phyloP scores from a whole-genome alignment of 2,888 invertebrate species.

The Byasa hedistus region DNA sequence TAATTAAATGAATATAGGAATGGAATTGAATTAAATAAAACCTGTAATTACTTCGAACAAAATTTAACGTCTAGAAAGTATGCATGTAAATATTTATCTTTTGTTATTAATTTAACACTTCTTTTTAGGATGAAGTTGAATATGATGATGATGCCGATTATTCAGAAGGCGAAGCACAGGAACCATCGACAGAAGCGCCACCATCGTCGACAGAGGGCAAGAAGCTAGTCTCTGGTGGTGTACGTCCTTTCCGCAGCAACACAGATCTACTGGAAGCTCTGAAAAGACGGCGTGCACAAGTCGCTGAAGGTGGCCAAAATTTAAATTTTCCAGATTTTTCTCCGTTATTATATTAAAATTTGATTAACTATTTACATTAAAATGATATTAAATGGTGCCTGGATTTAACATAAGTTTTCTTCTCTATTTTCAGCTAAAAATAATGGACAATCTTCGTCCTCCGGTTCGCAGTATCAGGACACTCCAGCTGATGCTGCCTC shows the following conservation, averaged over 20 bases:
- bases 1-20: too few species aligned
- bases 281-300: constrained; percentile 86
- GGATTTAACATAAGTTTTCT: background rate
- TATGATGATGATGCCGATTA: constrained; percentile 80
- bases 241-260: constrained; percentile 89
- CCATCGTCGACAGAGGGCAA: constrained; percentile 85
- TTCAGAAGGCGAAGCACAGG: constrained; percentile 65
- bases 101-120: background rate
- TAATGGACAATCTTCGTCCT: constrained; percentile 47
- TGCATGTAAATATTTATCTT: background rate
- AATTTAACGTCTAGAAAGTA: too few species aligned
- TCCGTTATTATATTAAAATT: background rate
- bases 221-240: constrained; percentile 83
- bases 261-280: constrained; percentile 86
- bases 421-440: constrained; percentile 58
- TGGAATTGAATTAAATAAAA: too few species aligned
- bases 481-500: constrained; percentile 49
- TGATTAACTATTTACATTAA: background rate
- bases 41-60: too few species aligned
- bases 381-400: background rate
- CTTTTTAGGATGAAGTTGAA: constrained; percentile 72
- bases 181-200: constrained; percentile 75
- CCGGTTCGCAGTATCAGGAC: constrained; percentile 41
- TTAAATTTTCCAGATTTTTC: background rate
- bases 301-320: constrained; percentile 72